Evolutionary conservation across 2,888 invertebrate species (phyloP).

Genomic region (Idaea aversata): DNA sequence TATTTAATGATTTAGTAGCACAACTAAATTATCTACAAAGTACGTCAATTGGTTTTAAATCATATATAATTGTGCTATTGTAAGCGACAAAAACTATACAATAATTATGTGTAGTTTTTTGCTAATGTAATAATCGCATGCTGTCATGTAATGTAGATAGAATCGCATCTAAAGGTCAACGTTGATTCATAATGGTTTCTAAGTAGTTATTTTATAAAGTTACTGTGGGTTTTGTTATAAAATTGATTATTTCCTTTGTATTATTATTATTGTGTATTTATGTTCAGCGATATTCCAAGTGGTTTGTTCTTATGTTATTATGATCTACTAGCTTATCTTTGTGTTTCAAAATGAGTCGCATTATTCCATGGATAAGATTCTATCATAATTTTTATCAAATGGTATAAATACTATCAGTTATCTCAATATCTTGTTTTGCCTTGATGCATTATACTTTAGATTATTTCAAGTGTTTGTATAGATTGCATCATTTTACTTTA

Average conservation of each 20-base stretch:
- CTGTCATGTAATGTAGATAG: slow-evolving; percentile 29
- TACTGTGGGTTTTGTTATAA: not conserved
- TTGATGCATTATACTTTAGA: not conserved
- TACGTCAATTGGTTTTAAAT: slow-evolving; percentile 20
- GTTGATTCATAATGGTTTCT: slow-evolving; percentile 11
- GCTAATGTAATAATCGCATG: slow-evolving; percentile 29
- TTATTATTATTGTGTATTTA: not conserved
- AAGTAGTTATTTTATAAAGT: not conserved
- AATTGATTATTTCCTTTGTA: not conserved
- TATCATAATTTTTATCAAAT: not conserved
- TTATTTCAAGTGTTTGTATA: not conserved
- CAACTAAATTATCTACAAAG: slow-evolving; percentile 3
- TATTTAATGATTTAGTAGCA: not conserved
- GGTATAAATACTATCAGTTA: not conserved
- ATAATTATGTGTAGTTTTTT: slow-evolving; percentile 30
- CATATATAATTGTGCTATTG: slow-evolving; percentile 33
- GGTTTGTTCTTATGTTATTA: not conserved
- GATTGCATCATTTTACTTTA: not conserved
- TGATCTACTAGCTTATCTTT: not conserved
- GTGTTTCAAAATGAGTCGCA: not conserved
- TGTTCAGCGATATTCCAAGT: not conserved
- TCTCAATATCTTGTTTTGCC: not conserved
- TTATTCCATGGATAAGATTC: not conserved
- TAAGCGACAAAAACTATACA: slow-evolving; percentile 26
- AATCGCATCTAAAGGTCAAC: slow-evolving; percentile 26